phyloP scores from a whole-genome alignment of 1,140 invertebrate species.

The Argopecten irradians region DNA sequence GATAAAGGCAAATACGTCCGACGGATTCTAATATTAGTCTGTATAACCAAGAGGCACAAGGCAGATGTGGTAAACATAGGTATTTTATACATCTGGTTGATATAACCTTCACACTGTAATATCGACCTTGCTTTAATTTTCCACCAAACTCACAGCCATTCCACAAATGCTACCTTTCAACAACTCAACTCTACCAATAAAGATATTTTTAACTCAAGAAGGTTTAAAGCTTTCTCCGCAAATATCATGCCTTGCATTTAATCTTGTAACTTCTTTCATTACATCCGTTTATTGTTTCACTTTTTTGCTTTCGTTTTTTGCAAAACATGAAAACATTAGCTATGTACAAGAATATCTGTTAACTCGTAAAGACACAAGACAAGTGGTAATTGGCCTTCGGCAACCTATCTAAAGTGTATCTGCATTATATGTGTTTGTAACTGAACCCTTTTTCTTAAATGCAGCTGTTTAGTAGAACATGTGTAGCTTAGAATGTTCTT shows the following conservation, averaged over 20 bases:
- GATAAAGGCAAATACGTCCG: too few species aligned
- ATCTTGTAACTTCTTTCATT: too few species aligned
- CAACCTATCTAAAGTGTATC: neutral
- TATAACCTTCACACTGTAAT: neutral
- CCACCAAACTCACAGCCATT: neutral
- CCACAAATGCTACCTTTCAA: neutral
- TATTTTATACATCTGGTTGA: neutral
- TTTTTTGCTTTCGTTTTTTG: too few species aligned
- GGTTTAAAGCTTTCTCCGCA: too few species aligned
- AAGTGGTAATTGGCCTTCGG: neutral
- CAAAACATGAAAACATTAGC: too few species aligned
- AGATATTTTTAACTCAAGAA: too few species aligned
- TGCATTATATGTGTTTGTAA: neutral
- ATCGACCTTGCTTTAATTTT: neutral
- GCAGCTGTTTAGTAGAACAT: neutral
- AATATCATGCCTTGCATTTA: too few species aligned
- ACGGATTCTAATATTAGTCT: too few species aligned
- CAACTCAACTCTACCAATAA: too few species aligned
- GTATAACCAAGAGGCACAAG: too few species aligned
- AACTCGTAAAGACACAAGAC: neutral
- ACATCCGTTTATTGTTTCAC: too few species aligned
- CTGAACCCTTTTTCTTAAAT: neutral
- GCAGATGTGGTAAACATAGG: neutral
- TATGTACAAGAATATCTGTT: neutral
- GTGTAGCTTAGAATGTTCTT: neutral